Conservation (phyloP, 2,797 vertebrate genomes). For the Chromis chromis region DNA sequence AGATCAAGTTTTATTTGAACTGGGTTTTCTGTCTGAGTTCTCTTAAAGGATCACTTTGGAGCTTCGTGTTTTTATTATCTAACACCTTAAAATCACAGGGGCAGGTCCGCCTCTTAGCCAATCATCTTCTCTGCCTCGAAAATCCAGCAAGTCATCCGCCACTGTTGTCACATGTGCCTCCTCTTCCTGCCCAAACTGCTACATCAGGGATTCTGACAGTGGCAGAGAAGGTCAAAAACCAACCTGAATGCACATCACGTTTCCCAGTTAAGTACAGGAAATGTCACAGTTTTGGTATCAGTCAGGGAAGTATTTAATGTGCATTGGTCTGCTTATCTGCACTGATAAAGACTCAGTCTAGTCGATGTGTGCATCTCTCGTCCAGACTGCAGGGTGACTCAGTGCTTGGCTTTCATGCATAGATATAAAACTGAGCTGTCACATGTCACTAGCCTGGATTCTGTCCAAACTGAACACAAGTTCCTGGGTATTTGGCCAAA, state of each 20-base stretch:
- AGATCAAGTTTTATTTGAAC: no score
- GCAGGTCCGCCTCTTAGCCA: not conserved
- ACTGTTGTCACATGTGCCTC: not conserved
- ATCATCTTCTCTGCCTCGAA: not conserved
- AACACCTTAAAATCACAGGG: no score
- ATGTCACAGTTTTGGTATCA: not conserved
- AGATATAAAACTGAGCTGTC: slow-evolving; percentile 7
- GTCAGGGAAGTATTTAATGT: not conserved
- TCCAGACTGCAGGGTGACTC: slow-evolving; percentile 23
- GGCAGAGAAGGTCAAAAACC: slow-evolving; percentile 1
- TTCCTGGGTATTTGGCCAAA: no score
- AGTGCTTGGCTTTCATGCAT: slow-evolving; percentile 6
- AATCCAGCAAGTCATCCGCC: slow-evolving; percentile 4
- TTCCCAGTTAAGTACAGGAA: not conserved
- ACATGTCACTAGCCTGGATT: not conserved
- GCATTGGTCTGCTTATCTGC: slow-evolving; percentile 3
- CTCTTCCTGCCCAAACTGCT: not conserved
- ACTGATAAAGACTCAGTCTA: slow-evolving; percentile 3
- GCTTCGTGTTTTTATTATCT: no score
- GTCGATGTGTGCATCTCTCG: not conserved
- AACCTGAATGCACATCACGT: not conserved
- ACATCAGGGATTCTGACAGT: not conserved
- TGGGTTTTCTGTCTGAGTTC: no score
- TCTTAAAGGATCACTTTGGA: no score
- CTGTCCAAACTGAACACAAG: slow-evolving; percentile 1